These are phyloP conservation scores for Cyclura pinguis DNA, from an alignment of 2,797 vertebrate species.

Conservation along the genomic window DNA sequence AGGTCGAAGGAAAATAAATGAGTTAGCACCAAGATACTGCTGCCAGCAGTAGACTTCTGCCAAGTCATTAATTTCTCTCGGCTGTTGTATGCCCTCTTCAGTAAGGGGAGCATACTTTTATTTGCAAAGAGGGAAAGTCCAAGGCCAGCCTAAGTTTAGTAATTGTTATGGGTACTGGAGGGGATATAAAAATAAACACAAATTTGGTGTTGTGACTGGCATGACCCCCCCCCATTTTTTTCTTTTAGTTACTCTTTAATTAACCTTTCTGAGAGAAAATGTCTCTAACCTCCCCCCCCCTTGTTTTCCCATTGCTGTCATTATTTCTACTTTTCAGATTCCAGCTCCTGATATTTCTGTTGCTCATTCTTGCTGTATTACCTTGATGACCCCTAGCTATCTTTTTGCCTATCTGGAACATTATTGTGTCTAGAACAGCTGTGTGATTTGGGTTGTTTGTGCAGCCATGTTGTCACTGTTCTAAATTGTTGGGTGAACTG, in stretches of 20 bases:
- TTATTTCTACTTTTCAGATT: not conserved
- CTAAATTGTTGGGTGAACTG: not conserved
- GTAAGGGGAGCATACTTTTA: conserved; percentile 32
- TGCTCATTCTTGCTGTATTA: not conserved
- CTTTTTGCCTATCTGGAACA: not conserved
- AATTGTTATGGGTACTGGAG: not conserved
- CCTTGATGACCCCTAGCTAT: not conserved
- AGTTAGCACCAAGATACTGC: conserved; percentile 54
- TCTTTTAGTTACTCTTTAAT: not conserved
- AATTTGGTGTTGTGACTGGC: not conserved
- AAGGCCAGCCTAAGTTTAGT: not conserved
- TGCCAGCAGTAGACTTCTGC: conserved; percentile 48
- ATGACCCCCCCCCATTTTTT: not conserved
- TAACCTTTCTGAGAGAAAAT: not conserved
- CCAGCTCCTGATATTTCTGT: not conserved
- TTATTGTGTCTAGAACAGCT: not conserved
- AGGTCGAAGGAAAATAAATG: conserved; percentile 72
- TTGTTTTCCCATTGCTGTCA: not conserved
- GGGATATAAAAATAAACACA: not conserved
- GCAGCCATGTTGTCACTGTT: not conserved
- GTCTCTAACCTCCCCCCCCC: not conserved
- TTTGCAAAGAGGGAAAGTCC: not conserved
- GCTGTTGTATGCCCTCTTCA: not conserved
- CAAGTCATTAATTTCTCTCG: conserved; percentile 52
- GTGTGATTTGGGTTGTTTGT: not conserved